Conservation (phyloP, 2,888 invertebrate species). For the Agrochola macilenta region DNA sequence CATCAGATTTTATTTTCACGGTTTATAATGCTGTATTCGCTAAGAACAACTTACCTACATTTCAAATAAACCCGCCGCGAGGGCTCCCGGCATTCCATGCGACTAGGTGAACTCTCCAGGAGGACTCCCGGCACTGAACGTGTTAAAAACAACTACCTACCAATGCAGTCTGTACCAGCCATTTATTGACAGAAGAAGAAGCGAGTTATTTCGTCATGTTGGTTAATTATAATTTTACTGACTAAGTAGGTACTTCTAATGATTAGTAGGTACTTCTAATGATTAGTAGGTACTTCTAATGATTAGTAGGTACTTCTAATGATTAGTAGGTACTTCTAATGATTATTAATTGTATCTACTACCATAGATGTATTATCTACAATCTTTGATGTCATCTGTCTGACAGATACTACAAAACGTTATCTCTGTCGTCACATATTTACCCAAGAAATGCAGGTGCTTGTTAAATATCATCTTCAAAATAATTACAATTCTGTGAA, state of each 20-base stretch:
- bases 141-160: neutral
- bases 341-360: conserved; percentile 26
- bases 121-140: no score
- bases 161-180: neutral
- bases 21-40: no score
- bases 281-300: conserved; percentile 1
- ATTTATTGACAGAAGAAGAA: neutral
- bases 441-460: conserved; percentile 32
- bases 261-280: conserved; percentile 1
- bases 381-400: conserved; percentile 29
- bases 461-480: conserved; percentile 12
- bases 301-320: conserved; percentile 1
- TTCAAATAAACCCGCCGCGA: no score
- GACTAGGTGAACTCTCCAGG: no score
- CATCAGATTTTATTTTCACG: no score
- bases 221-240: neutral
- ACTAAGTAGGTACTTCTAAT: neutral
- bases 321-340: conserved; percentile 7
- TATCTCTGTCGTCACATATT: conserved; percentile 42
- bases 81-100: no score
- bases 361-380: neutral
- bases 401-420: conserved; percentile 40
- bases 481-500: conserved; percentile 2
- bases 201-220: neutral
- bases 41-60: no score